Conservation (phyloP, 2,888 invertebrate species). For the Rhogogaster chlorosoma region DNA sequence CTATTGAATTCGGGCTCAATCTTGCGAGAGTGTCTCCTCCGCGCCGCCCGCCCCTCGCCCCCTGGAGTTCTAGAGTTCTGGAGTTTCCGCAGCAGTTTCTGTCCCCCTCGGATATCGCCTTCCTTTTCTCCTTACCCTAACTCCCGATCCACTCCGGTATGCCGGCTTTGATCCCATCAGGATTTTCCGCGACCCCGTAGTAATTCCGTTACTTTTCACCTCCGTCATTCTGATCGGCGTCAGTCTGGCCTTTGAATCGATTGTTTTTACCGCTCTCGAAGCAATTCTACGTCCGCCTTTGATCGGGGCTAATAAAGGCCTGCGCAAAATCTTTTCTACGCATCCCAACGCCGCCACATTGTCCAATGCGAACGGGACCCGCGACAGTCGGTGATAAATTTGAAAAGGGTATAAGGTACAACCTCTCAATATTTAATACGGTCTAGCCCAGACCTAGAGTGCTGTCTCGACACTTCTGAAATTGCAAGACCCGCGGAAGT, state of each 20-base stretch:
- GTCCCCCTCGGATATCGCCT: slow-evolving; percentile 54
- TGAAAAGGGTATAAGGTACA: slow-evolving; percentile 39
- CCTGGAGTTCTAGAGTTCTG: slow-evolving; percentile 52
- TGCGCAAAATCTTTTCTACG: neutral
- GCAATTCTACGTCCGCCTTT: neutral
- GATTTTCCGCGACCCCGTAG: slow-evolving; percentile 11
- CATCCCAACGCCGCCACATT: neutral
- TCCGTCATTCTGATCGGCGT: neutral
- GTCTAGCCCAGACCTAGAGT: slow-evolving; percentile 58
- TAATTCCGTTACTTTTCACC: slow-evolving; percentile 41
- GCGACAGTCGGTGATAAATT: neutral
- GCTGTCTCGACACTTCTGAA: slow-evolving; percentile 77
- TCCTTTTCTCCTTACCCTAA: slow-evolving; percentile 50
- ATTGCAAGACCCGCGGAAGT: slow-evolving; percentile 70
- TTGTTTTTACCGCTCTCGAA: neutral
- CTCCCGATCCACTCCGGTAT: slow-evolving; percentile 19
- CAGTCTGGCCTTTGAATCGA: neutral
- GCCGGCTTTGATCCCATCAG: slow-evolving; percentile 45
- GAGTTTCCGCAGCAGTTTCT: slow-evolving; percentile 58
- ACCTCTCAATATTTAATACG: slow-evolving; percentile 49
- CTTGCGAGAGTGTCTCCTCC: slow-evolving; percentile 75
- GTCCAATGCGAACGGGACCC: neutral
- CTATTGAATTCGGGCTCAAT: slow-evolving; percentile 77
- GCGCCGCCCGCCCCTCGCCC: neutral
- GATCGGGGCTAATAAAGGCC: neutral